A percentile compares a stretch with the other conserved stretches of the same genome.
Evolutionary conservation across 2,797 vertebrate species (phyloP).

Genomic region (Percopsis omiscomaycus): DNA sequence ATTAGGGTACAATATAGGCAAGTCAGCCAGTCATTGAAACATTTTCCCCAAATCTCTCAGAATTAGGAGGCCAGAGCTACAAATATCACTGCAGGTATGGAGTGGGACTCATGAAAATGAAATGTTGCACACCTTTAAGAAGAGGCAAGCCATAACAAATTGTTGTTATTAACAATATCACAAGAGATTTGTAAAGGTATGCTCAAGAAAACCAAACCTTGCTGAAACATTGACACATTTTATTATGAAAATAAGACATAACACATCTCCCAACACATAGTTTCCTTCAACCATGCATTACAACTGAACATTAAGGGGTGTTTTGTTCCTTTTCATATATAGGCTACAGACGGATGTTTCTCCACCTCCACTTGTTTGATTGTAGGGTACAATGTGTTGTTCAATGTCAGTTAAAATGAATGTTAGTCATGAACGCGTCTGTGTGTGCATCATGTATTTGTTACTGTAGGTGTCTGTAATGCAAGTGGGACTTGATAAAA

Average conservation of each 20-base stretch:
- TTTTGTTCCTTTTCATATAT: background rate
- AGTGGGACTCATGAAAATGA: no score
- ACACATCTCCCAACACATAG: conserved; percentile 50
- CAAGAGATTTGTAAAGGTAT: background rate
- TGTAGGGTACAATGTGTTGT: no score
- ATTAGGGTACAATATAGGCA: background rate
- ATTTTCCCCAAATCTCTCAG: no score
- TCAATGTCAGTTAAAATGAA: no score
- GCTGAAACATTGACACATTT: conserved; percentile 71
- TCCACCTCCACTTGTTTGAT: conserved; percentile 45
- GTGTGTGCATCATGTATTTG: background rate
- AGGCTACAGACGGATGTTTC: conserved; percentile 33
- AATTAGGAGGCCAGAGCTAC: no score
- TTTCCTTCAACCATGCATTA: conserved; percentile 70
- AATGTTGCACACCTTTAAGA: no score
- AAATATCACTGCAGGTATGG: no score
- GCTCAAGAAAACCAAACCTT: background rate
- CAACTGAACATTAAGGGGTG: conserved; percentile 46
- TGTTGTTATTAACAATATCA: background rate
- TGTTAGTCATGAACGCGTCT: background rate
- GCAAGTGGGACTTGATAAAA: conserved; percentile 36
- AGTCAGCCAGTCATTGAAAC: background rate
- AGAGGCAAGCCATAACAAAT: background rate
- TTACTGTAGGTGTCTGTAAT: background rate
- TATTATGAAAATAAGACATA: conserved; percentile 83